phyloP scores from a whole-genome alignment of 2,888 invertebrate genomes.

The Eugnorisma glareosa region DNA sequence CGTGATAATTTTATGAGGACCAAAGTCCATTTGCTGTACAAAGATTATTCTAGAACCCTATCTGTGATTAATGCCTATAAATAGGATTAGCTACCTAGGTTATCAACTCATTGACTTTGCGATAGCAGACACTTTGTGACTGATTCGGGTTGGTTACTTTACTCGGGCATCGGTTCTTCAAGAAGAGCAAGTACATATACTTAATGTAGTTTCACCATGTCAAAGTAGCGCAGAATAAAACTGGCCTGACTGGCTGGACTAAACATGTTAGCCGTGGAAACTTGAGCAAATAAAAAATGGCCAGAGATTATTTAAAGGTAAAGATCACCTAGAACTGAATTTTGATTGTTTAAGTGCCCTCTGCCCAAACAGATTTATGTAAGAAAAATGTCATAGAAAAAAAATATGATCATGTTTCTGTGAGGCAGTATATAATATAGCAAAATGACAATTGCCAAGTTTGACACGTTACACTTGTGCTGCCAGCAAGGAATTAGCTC shows the following conservation, averaged over 20 bases:
- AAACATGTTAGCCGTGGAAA: background rate
- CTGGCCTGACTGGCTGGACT: too few relatives aligned
- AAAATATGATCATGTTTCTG: background rate
- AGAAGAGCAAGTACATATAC: background rate
- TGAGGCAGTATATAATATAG: background rate
- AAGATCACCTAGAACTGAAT: background rate
- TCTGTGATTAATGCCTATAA: conserved; percentile 47
- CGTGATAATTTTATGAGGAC: conserved; percentile 37
- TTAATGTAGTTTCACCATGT: background rate
- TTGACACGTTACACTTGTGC: background rate
- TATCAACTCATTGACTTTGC: conserved; percentile 39
- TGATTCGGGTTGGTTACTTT: conserved; percentile 21
- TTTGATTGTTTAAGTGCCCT: background rate
- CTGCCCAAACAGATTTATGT: background rate
- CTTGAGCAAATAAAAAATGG: background rate
- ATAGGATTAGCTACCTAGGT: conserved; percentile 45
- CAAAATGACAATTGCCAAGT: too few relatives aligned
- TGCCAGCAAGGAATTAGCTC: background rate
- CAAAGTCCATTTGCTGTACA: conserved; percentile 46
- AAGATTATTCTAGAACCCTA: conserved; percentile 37
- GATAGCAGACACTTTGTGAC: conserved; percentile 17
- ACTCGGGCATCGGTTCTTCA: background rate
- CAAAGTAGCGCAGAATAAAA: background rate
- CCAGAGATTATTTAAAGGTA: background rate
- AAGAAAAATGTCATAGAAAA: background rate